These are phyloP conservation scores for Drosophila rellima DNA, from an alignment of 2,888 invertebrate species.

Conservation along the genomic window DNA sequence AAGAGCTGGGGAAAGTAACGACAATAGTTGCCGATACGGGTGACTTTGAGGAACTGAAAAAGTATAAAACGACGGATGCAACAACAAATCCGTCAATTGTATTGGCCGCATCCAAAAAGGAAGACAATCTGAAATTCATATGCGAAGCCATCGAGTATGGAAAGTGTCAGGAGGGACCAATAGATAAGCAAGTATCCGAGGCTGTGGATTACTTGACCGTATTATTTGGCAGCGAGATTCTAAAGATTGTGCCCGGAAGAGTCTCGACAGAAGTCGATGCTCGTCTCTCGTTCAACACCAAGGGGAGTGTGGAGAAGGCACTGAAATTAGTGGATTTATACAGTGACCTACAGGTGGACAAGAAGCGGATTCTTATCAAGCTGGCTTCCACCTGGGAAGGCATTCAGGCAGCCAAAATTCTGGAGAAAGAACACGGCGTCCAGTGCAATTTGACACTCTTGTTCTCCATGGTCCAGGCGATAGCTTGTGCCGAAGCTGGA, in stretches of 20 bases:
- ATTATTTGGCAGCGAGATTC: conserved; percentile 97
- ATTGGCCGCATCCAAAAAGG: conserved; percentile 95
- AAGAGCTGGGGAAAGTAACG: conserved; percentile 6
- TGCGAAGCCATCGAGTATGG: conserved; percentile 97
- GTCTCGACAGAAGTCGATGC: conserved; percentile 85
- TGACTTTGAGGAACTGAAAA: conserved; percentile 18
- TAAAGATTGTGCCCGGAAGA: conserved; percentile 98
- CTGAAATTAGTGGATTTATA: conserved; percentile 95
- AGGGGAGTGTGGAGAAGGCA: conserved; percentile 96
- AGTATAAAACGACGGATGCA: conserved; percentile 94
- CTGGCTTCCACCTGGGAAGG: conserved; percentile 99
- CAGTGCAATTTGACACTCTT: conserved; percentile 99
- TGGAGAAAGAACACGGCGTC: conserved; percentile 96
- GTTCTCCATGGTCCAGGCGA: conserved; percentile 98
- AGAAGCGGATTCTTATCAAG: conserved; percentile 97
- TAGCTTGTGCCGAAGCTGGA: conserved; percentile 98
- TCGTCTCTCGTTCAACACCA: conserved; percentile 95
- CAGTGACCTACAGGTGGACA: conserved; percentile 93
- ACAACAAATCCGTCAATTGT: conserved; percentile 99
- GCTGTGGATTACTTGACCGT: conserved; percentile 98
- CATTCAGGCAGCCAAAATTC: conserved; percentile 97
- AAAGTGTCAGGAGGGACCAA: conserved; percentile 87
- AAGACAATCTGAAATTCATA: conserved; percentile 95
- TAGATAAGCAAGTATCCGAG: conserved; percentile 87
- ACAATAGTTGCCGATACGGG: conserved; percentile 18